Evolutionary conservation across 2,888 invertebrate species (phyloP).

Genomic region (Ochlodes sylvanus): DNA sequence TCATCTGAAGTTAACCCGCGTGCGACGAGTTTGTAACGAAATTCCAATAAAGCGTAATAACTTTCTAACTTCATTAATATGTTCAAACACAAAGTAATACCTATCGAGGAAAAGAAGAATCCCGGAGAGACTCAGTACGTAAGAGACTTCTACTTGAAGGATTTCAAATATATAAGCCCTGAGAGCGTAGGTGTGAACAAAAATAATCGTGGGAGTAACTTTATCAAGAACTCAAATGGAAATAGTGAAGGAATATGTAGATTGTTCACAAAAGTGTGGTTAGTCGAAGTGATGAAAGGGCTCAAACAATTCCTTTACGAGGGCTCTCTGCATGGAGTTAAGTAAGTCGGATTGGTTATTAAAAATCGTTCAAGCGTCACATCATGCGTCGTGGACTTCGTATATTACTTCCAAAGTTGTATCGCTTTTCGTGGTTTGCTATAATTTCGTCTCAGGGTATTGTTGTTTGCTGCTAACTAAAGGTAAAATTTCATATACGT

Average conservation of each 20-base stretch:
- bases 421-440: conserved; percentile 4
- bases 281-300: conserved; percentile 64
- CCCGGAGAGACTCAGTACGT: conserved; percentile 55
- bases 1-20: conserved; percentile 9
- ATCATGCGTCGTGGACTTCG: conserved; percentile 26
- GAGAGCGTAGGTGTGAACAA: conserved; percentile 52
- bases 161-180: conserved; percentile 70
- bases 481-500: neutral
- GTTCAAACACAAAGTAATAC: conserved; percentile 23
- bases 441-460: neutral
- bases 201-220: conserved; percentile 39
- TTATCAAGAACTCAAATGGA: conserved; percentile 38
- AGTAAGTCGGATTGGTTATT: conserved; percentile 61
- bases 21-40: too few relatives aligned
- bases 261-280: conserved; percentile 61
- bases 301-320: conserved; percentile 74
- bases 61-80: neutral
- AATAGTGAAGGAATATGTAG: conserved; percentile 44
- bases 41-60: too few relatives aligned
- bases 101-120: conserved; percentile 26
- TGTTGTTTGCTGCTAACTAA: neutral
- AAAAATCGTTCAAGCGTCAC: conserved; percentile 33
- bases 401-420: conserved; percentile 30
- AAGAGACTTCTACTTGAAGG: conserved; percentile 70
- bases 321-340: conserved; percentile 78